phyloP scores from a whole-genome alignment of 2,113 vertebrate genomes.

The Lampris incognitus region DNA sequence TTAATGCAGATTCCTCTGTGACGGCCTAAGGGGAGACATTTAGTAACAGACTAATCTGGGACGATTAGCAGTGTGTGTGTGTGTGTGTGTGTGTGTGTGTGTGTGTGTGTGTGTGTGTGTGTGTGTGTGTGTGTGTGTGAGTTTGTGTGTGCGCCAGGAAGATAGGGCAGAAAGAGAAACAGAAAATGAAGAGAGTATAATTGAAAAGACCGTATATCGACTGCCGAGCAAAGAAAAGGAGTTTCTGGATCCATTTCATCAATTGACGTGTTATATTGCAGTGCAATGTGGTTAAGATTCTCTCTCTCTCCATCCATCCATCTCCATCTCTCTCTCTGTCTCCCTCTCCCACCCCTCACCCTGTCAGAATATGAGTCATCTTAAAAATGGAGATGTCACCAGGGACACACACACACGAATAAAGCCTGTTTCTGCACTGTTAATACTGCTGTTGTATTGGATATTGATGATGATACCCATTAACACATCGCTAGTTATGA shows the following conservation, averaged over 20 bases:
- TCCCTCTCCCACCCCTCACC: not conserved
- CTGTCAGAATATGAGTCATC: not conserved
- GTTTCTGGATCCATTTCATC: conserved; percentile 28
- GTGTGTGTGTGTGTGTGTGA: not conserved
- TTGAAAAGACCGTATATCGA: conserved; percentile 43
- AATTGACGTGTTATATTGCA: conserved; percentile 7
- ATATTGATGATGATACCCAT: too few relatives aligned
- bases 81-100: conserved; percentile 4
- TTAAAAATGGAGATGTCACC: not conserved
- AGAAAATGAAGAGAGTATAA: conserved; percentile 11
- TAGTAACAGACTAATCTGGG: conserved; percentile 47
- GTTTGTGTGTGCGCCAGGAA: not conserved
- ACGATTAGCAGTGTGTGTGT: conserved; percentile 39
- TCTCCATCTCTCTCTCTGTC: not conserved
- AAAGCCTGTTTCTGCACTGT: too few relatives aligned
- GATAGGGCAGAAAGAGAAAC: not conserved
- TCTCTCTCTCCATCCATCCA: not conserved
- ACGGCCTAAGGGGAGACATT: conserved; percentile 24
- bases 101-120: not conserved
- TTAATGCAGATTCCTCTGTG: conserved; percentile 28
- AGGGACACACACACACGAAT: not conserved
- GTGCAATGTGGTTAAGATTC: conserved; percentile 1
- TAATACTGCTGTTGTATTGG: too few relatives aligned
- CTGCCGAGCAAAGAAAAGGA: conserved; percentile 38
- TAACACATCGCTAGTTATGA: too few relatives aligned